Conservation (phyloP, 2,797 vertebrate genomes). For the Squalus acanthias region DNA sequence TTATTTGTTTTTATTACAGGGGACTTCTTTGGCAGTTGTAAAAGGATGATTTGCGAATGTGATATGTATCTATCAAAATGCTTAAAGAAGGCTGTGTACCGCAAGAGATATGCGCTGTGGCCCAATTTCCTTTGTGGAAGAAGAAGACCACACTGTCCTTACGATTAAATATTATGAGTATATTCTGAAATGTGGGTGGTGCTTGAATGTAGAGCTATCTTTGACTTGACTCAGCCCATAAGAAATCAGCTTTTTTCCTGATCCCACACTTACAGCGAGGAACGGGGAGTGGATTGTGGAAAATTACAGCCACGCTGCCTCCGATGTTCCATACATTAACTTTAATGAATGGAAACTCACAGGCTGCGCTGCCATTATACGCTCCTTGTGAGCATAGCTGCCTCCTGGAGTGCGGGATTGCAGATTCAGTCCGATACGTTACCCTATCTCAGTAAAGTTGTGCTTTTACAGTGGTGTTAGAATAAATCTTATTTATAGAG, state of each 20-base stretch:
- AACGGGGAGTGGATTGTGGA: background rate
- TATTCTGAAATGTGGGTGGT: background rate
- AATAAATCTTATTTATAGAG: background rate
- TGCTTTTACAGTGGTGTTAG: background rate
- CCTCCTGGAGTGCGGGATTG: background rate
- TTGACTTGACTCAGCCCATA: background rate
- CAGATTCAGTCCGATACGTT: background rate
- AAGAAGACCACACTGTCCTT: background rate
- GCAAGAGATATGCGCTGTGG: background rate
- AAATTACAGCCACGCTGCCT: background rate
- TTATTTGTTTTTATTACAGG: background rate
- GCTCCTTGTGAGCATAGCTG: background rate
- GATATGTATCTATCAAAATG: background rate
- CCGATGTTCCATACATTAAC: background rate
- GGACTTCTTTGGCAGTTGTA: background rate
- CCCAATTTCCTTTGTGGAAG: slow-evolving; percentile 20
- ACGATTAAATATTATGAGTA: no score
- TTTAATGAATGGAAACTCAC: background rate
- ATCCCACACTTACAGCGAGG: background rate
- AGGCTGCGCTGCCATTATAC: background rate
- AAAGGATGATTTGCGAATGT: background rate
- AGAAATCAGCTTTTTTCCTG: background rate
- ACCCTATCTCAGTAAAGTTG: background rate
- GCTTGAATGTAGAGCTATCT: background rate
- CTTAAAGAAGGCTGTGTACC: background rate